Evolutionary conservation across 2,797 vertebrate species (phyloP).

Genomic region (Clamator glandarius): DNA sequence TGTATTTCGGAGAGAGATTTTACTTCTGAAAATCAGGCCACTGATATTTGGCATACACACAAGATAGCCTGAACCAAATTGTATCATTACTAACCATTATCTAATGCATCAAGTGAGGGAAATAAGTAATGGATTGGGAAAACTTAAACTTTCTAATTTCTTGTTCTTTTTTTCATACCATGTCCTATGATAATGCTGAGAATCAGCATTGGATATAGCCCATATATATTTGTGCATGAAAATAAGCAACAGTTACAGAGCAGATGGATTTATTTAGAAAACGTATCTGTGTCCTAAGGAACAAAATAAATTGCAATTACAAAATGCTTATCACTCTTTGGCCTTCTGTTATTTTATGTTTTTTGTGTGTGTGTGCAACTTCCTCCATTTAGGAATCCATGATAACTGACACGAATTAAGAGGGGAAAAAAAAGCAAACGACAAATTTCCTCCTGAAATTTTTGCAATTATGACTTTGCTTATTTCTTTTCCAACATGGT

Average conservation of each 20-base stretch:
- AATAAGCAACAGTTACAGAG: background rate
- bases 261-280: constrained; percentile 11
- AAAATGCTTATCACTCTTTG: background rate
- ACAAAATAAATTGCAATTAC: background rate
- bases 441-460: background rate
- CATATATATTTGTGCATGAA: background rate
- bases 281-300: background rate
- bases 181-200: background rate
- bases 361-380: background rate
- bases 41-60: background rate
- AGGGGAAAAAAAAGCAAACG: accelerated
- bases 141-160: background rate
- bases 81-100: constrained; percentile 12
- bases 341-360: background rate
- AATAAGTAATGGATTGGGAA: background rate
- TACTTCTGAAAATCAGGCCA: constrained; percentile 35
- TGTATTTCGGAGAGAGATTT: background rate
- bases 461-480: background rate
- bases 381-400: background rate
- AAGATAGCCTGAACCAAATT: background rate
- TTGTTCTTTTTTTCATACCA: background rate
- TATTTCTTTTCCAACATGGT: background rate
- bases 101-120: background rate
- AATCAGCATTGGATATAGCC: background rate
- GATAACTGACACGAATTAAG: background rate